Evolutionary conservation across 2,888 invertebrate species (phyloP), one percentile per base, ranked within the genome.

Genomic region (Seira ritae): DNA sequence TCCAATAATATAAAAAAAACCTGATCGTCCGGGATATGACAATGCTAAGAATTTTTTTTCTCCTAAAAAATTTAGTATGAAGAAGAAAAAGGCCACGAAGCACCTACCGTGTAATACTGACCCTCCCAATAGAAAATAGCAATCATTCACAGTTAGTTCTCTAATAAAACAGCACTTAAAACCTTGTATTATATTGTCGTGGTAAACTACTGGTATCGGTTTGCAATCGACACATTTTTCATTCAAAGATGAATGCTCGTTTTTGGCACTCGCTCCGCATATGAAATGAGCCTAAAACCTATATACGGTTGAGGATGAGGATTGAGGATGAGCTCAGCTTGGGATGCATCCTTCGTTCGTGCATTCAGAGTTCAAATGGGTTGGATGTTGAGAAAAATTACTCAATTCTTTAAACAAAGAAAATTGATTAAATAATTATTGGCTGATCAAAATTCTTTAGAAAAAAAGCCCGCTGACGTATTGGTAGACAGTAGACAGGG

Each of bases 11-110:
- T 8, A 31, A 31, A 31, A 31, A 66, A 82, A 82, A 82, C 82
- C 82, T 82, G 82, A 82, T 82, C 82, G 55, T 82, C 82, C 82
- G 82, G 82, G 77, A 82, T 82, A 82, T 82, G 72, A 77, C 76
- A 76, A 55, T n/a, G 55, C 15, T 55, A 17, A 55, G 55, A 55
- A 55, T 31, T 31, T 31, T 31, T 31, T 31, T 31, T 31, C 31
- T 2, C 3, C 3, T 31, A 31, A 31, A 31, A 31, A 31, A 31
- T 4, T 31, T 31, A n/a, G 31, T 8, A 31, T 8, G 31, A 31
- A n/a, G n/a, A n/a, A n/a, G n/a, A n/a, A n/a, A n/a, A 31, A 31
- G 31, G 8, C 31, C 31, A 2, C 31, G 8, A 31, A 31, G 31
- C 31, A 12, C 17, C 55, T 55, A 55, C 55, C 17, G 55, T 8